Evolutionary conservation across 2,113 vertebrate species (phyloP).

Genomic region (zebrafish (Danio rerio)): GRCz12tu NC_133190.1:16484001-16484500

Average conservation of each 20-base stretch:
- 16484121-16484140: too few relatives aligned
- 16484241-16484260: conserved; percentile 89
- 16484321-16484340: background rate
- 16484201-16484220: conserved; percentile 66
- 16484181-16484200: too few relatives aligned
- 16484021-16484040: too few relatives aligned
- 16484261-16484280: conserved; percentile 93
- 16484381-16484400: too few relatives aligned
- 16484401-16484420: background rate
- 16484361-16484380: background rate
- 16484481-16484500: too few relatives aligned
- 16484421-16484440: background rate
- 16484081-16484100: too few relatives aligned
- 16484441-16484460: background rate
- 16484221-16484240: conserved; percentile 95
- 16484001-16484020: too few relatives aligned
- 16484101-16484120: too few relatives aligned
- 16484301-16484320: conserved; percentile 34
- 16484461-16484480: background rate
- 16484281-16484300: conserved; percentile 87
- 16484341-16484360: background rate
- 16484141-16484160: background rate
- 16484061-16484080: too few relatives aligned
- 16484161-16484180: background rate
- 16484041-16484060: too few relatives aligned